Percentiles rank a stretch among this genome's conserved stretches.
Evolutionary conservation across 2,888 invertebrate genomes (phyloP).

Genomic region (Acanthosoma haemorrhoidale): DNA sequence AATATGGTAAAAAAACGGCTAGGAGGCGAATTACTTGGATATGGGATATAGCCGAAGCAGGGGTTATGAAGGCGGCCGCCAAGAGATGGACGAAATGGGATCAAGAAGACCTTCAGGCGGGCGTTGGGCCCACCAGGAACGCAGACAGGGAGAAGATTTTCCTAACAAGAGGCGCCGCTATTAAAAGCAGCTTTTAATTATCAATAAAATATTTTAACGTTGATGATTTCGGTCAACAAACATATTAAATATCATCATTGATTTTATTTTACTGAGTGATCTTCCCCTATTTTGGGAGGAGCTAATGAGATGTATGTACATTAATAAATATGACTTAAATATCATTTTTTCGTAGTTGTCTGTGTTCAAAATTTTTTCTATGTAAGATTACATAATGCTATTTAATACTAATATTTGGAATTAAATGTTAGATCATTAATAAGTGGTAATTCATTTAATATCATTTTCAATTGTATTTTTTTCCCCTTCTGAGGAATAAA

Average conservation of each 20-base stretch:
- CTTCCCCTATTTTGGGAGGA: background rate
- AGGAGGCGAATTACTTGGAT: slow-evolving; percentile 30
- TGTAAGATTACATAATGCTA: slow-evolving; percentile 4
- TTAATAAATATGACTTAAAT: slow-evolving; percentile 3
- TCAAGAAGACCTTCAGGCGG: slow-evolving; percentile 36
- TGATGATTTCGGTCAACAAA: background rate
- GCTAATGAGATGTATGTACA: background rate
- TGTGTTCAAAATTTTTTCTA: background rate
- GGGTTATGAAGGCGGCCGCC: slow-evolving; percentile 40
- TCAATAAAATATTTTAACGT: background rate
- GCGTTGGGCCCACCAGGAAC: slow-evolving; percentile 41
- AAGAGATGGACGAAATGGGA: slow-evolving; percentile 38
- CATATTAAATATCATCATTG: background rate
- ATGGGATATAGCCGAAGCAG: slow-evolving; percentile 32
- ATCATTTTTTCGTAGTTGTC: background rate
- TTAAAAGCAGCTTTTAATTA: slow-evolving; percentile 45
- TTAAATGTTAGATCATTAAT: background rate
- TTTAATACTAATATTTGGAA: background rate
- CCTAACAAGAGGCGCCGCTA: slow-evolving; percentile 62
- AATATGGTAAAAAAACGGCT: background rate
- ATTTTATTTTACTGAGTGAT: background rate
- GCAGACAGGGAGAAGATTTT: slow-evolving; percentile 52
- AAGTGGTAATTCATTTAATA: no score
- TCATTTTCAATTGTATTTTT: no score
- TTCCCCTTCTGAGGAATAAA: background rate